Percentiles rank a stretch among this genome's conserved stretches.
phyloP scores from a whole-genome alignment of 2,888 invertebrate species.

The Platycheirus rosarum region DNA sequence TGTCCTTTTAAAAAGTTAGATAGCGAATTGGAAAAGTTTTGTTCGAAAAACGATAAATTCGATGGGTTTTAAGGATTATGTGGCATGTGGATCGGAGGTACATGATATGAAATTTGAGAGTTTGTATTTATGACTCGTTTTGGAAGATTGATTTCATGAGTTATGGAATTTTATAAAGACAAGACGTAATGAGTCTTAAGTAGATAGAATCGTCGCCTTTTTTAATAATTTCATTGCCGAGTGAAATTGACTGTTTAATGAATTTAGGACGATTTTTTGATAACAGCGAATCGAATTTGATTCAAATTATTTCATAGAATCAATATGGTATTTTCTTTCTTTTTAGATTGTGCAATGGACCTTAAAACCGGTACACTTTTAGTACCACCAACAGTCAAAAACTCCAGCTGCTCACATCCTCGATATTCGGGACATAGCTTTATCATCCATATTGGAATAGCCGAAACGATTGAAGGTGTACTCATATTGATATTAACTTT shows the following conservation, averaged over 20 bases:
- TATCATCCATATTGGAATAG: slow-evolving; percentile 86
- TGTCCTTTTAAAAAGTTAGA: background rate
- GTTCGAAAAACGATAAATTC: slow-evolving; percentile 1
- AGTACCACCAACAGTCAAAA: slow-evolving; percentile 90
- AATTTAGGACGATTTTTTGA: too few species aligned
- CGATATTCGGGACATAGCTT: slow-evolving; percentile 86
- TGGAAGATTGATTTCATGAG: slow-evolving; percentile 13
- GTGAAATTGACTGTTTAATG: too few species aligned
- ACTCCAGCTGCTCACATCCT: slow-evolving; percentile 92
- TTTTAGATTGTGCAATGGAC: slow-evolving; percentile 82
- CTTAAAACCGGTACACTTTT: slow-evolving; percentile 86
- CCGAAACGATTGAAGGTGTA: slow-evolving; percentile 89
- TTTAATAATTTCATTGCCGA: too few species aligned
- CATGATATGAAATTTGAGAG: slow-evolving; percentile 3
- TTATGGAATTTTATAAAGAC: background rate
- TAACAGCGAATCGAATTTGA: too few species aligned
- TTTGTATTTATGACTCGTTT: background rate
- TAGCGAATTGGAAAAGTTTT: slow-evolving; percentile 6
- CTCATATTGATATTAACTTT: slow-evolving; percentile 90
- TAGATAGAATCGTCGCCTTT: too few species aligned
- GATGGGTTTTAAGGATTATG: background rate
- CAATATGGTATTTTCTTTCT: slow-evolving; percentile 28
- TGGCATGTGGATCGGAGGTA: background rate
- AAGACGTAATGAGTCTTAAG: background rate
- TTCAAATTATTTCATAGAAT: too few species aligned